Evolutionary conservation across 2,113 vertebrate species (phyloP).

Genomic region (Nothocercus nigrocapillus): DNA sequence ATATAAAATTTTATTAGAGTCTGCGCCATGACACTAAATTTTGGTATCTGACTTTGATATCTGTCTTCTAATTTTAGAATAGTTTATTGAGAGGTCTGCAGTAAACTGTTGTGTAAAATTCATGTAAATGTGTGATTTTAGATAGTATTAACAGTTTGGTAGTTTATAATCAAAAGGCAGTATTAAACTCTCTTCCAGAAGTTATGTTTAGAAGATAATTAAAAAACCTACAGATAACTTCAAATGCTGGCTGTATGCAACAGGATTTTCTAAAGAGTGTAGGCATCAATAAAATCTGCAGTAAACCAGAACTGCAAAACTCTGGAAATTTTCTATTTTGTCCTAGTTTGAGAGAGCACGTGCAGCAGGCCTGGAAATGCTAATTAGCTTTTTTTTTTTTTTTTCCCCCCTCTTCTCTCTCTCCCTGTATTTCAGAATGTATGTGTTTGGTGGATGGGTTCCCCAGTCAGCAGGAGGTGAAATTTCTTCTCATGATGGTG

Average conservation of each 20-base stretch:
- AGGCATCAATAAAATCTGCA: background rate
- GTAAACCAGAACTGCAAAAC: background rate
- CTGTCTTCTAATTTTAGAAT: background rate
- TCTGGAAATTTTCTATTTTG: background rate
- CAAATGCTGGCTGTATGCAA: background rate
- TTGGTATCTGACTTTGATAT: background rate
- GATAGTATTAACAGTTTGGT: background rate
- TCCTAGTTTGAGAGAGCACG: constrained; percentile 34
- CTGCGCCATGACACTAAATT: background rate
- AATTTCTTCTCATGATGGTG: constrained; percentile 77
- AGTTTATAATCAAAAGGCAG: background rate
- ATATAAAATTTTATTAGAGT: background rate
- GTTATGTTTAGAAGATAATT: background rate
- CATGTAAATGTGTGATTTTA: background rate
- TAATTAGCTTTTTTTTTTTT: constrained; percentile 39
- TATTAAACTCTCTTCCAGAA: background rate
- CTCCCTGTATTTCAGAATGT: constrained; percentile 85
- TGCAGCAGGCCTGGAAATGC: constrained; percentile 18
- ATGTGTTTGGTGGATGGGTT: constrained; percentile 96
- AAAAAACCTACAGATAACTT: background rate
- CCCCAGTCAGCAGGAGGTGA: constrained; percentile 83
- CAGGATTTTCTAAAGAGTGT: background rate
- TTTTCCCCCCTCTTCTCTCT: background rate
- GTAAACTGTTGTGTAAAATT: background rate
- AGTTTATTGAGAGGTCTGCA: background rate